A percentile compares a stretch with the other conserved stretches of the same genome.
phyloP scores from a whole-genome alignment of 1,140 invertebrate genomes.

The Drosophila eugracilis region DNA sequence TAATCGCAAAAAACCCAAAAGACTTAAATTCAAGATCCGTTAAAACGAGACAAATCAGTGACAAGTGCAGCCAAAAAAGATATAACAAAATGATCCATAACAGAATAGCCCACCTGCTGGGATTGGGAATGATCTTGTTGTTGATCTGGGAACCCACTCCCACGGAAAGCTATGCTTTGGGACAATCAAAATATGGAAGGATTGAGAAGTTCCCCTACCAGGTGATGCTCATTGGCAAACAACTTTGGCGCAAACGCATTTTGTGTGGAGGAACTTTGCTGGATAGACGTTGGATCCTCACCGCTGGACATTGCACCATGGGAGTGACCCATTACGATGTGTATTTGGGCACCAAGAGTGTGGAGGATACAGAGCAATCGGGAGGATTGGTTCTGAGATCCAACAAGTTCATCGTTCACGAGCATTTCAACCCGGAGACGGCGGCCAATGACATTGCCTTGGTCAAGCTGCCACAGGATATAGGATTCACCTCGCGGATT shows the following conservation, averaged over 20 bases:
- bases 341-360: conserved; percentile 75
- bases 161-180: conserved; percentile 62
- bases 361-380: conserved; percentile 67
- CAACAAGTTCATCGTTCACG: conserved; percentile 80
- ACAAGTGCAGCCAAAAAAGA: conserved; percentile 34
- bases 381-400: conserved; percentile 69
- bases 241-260: conserved; percentile 79
- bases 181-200: conserved; percentile 75
- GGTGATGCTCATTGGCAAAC: conserved; percentile 84
- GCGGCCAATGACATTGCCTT: conserved; percentile 81
- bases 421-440: conserved; percentile 67
- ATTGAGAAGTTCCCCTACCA: conserved; percentile 84
- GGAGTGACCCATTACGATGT: conserved; percentile 80
- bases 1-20: conserved; percentile 3
- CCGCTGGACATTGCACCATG: conserved; percentile 92
- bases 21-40: conserved; percentile 11
- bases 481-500: conserved; percentile 67
- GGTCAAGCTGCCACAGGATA: conserved; percentile 72
- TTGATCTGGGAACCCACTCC: conserved; percentile 24
- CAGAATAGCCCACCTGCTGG: conserved; percentile 31
- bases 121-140: conserved; percentile 38
- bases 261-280: conserved; percentile 92
- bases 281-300: conserved; percentile 89
- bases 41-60: conserved; percentile 38
- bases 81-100: conserved; percentile 42